Evolutionary conservation across 2,888 invertebrate species (phyloP).

Genomic region (Nemotelus pantherinus): DNA sequence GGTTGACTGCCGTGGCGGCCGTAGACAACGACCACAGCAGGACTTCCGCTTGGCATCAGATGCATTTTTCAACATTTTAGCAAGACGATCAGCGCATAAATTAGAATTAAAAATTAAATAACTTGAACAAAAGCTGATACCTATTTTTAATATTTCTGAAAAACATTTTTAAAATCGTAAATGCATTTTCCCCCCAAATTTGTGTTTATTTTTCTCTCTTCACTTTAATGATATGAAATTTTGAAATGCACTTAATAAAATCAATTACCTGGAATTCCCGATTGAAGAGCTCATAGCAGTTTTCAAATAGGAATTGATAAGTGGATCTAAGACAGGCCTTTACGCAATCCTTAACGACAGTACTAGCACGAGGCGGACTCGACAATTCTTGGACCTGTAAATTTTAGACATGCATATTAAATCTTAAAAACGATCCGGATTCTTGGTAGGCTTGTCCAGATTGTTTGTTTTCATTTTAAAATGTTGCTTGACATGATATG

Average conservation of each 20-base stretch:
- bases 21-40: too few relatives aligned
- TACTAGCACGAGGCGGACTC: constrained; percentile 97
- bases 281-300: constrained; percentile 96
- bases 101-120: too few relatives aligned
- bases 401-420: neutral
- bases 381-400: constrained; percentile 93
- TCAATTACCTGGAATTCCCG: constrained; percentile 83
- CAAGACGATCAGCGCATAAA: too few relatives aligned
- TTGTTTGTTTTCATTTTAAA: neutral
- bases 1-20: too few relatives aligned
- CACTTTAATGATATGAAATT: too few relatives aligned
- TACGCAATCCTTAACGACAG: constrained; percentile 99
- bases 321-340: constrained; percentile 98
- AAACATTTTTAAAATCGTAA: too few relatives aligned
- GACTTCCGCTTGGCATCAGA: too few relatives aligned
- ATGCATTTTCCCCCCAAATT: too few relatives aligned
- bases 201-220: too few relatives aligned
- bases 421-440: neutral
- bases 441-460: neutral
- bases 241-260: neutral
- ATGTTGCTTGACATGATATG: neutral
- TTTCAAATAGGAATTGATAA: constrained; percentile 99
- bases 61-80: too few relatives aligned
- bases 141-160: too few relatives aligned
- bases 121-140: too few relatives aligned